A percentile compares a stretch with the other conserved stretches of the same genome.
Conservation (phyloP, 2,888 invertebrate genomes). For the Azorinus chamasolen region DNA sequence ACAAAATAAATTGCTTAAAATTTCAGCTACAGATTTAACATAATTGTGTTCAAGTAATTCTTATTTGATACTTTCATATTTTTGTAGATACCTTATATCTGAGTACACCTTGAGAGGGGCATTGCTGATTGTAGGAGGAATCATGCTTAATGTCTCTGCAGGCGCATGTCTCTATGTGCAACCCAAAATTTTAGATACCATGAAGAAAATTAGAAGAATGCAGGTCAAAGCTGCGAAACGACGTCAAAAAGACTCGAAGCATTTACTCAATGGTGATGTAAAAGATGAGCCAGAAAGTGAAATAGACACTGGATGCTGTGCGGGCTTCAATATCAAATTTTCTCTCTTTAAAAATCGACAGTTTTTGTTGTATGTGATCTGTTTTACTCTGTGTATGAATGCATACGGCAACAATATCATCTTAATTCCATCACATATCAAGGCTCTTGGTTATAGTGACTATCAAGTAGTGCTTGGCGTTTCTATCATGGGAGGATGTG, state of each 20-base stretch:
- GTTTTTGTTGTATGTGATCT: slow-evolving; percentile 91
- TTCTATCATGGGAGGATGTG: slow-evolving; percentile 91
- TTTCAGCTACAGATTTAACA: too few relatives aligned
- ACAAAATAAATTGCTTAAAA: too few relatives aligned
- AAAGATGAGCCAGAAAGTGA: slow-evolving; percentile 1
- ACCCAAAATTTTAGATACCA: slow-evolving; percentile 30
- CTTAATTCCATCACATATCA: slow-evolving; percentile 92
- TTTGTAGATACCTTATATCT: slow-evolving; percentile 54
- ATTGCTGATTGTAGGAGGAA: slow-evolving; percentile 50
- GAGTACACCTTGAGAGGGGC: slow-evolving; percentile 51
- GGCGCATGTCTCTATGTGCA: slow-evolving; percentile 57
- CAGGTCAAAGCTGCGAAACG: slow-evolving; percentile 13
- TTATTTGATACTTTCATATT: slow-evolving; percentile 25
- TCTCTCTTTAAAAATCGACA: slow-evolving; percentile 56
- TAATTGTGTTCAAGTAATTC: background rate
- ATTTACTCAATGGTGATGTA: slow-evolving; percentile 27
- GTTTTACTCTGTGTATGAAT: slow-evolving; percentile 92
- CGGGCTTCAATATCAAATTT: slow-evolving; percentile 32
- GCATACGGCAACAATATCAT: slow-evolving; percentile 93
- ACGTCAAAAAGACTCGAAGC: background rate
- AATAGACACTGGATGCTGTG: background rate
- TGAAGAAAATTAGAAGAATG: slow-evolving; percentile 9
- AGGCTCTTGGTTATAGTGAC: slow-evolving; percentile 89
- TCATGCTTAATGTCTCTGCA: slow-evolving; percentile 49
- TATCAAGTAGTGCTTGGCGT: slow-evolving; percentile 80